Evolutionary conservation across 2,888 invertebrate genomes (phyloP).

Genomic region (Allygus modestus): DNA sequence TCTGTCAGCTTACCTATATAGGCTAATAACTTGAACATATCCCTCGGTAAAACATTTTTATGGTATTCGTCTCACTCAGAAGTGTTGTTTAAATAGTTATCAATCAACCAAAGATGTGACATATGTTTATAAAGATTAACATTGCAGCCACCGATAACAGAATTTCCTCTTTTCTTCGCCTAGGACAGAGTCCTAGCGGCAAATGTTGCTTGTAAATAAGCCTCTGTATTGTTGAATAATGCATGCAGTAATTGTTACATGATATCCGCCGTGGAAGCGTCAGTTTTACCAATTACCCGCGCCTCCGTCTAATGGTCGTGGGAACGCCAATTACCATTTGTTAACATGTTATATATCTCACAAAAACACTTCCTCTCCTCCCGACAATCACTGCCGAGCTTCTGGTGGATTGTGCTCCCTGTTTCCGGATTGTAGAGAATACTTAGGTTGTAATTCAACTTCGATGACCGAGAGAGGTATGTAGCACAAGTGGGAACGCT

Average conservation of each 20-base stretch:
- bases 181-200: neutral
- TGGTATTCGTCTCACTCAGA: no score
- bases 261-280: conserved; percentile 25
- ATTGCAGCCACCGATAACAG: no score
- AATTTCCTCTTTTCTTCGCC: no score
- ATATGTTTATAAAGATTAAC: no score
- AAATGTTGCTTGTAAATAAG: neutral
- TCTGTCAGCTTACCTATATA: no score
- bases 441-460: no score
- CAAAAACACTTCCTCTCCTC: conserved; percentile 33
- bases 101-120: no score
- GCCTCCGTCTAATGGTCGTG: conserved; percentile 19
- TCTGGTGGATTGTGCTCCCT: neutral
- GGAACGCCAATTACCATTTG: conserved; percentile 38
- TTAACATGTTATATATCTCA: conserved; percentile 40
- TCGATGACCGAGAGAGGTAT: no score
- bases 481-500: no score
- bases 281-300: conserved; percentile 20
- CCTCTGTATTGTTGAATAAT: conserved; percentile 7
- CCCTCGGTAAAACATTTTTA: no score
- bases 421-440: neutral
- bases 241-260: conserved; percentile 33
- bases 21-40: no score
- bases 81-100: no score
- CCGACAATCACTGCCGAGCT: neutral